Conservation (phyloP, 1,140 invertebrate species). For the Dreissena rostriformis region DNA sequence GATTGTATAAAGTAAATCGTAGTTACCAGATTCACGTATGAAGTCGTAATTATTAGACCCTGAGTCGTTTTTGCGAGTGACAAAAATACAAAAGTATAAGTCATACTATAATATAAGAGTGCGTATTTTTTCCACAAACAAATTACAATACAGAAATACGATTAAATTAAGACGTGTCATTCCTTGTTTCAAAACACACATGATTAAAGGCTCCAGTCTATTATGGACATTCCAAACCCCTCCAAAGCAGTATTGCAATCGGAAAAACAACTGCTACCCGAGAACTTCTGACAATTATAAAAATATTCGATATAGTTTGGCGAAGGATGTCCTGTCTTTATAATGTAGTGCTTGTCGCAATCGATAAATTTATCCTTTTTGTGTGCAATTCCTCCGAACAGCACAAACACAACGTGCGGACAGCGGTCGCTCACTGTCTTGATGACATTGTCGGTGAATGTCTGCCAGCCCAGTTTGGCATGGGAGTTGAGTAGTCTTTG, state of each 20-base stretch:
- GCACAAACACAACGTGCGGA: constrained; percentile 85
- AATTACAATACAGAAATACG: too few species aligned
- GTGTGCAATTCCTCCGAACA: constrained; percentile 87
- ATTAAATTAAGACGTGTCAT: too few species aligned
- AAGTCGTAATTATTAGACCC: too few species aligned
- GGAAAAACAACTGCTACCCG: constrained; percentile 86
- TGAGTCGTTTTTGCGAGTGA: too few species aligned
- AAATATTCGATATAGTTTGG: constrained; percentile 84
- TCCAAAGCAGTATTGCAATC: constrained; percentile 84
- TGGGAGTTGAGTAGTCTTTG: constrained; percentile 84
- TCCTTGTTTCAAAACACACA: too few species aligned
- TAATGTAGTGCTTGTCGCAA: constrained; percentile 83
- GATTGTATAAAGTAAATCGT: too few species aligned
- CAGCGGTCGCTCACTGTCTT: constrained; percentile 76
- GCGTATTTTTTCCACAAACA: too few species aligned
- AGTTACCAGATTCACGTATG: too few species aligned
- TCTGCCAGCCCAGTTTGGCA: constrained; percentile 85
- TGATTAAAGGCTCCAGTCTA: constrained; percentile 83
- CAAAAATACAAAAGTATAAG: too few species aligned
- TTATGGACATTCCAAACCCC: constrained; percentile 81
- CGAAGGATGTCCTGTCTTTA: constrained; percentile 86
- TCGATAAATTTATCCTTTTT: constrained; percentile 85
- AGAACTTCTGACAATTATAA: constrained; percentile 80
- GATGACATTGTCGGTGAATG: constrained; percentile 86
- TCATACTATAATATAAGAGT: too few species aligned